These are phyloP conservation scores for Lymantria monacha DNA, from an alignment of 2,888 invertebrate species.

Conservation along the genomic window DNA sequence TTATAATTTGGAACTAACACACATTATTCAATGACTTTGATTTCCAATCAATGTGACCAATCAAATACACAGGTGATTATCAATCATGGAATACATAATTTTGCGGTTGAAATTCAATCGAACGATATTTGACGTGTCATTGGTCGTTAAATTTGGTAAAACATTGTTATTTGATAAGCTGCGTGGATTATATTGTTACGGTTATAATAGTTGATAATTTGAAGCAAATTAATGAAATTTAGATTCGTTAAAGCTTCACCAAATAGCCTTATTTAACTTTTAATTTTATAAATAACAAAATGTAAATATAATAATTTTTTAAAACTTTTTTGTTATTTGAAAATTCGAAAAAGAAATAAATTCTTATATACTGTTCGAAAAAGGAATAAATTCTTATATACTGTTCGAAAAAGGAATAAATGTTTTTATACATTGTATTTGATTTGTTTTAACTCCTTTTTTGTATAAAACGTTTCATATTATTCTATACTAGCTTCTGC, in stretches of 20 bases:
- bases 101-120: conserved; percentile 53
- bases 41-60: conserved; percentile 49
- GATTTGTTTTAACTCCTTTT: no score
- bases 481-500: no score
- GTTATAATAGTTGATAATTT: not conserved
- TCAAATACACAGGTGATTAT: conserved; percentile 54
- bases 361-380: no score
- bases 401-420: no score
- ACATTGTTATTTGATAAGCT: conserved; percentile 55
- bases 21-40: conserved; percentile 32
- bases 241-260: not conserved
- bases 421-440: no score
- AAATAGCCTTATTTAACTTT: no score
- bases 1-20: conserved; percentile 35
- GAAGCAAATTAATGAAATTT: not conserved
- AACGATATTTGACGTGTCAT: conserved; percentile 46
- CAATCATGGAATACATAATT: conserved; percentile 60
- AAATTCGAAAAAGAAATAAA: no score
- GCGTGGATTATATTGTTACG: conserved; percentile 28
- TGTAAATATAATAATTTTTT: no score
- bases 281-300: no score
- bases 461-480: no score
- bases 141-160: conserved; percentile 54
- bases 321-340: no score
- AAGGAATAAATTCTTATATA: no score